These are phyloP conservation scores for Rhodeus uyekii DNA, from an alignment of 2,797 vertebrate genomes.

Conservation along the genomic window DNA sequence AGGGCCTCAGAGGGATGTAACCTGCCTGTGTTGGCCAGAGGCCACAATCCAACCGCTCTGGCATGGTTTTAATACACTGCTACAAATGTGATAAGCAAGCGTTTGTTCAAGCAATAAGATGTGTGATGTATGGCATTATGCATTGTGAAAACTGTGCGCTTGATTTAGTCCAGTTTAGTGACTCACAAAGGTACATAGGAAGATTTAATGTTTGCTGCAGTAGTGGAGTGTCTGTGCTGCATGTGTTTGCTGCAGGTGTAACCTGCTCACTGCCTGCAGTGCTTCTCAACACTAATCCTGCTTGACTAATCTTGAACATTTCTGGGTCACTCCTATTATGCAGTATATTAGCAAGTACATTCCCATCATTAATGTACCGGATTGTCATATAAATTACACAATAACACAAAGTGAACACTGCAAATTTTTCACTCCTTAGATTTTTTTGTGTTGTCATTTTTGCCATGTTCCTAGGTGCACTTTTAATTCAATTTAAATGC, in stretches of 20 bases:
- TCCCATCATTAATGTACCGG: background rate
- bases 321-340: constrained; percentile 59
- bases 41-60: constrained; percentile 47
- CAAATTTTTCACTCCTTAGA: background rate
- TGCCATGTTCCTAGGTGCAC: too few species aligned
- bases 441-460: too few species aligned
- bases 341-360: background rate
- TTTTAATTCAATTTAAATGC: too few species aligned
- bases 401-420: too few species aligned
- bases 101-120: constrained; percentile 27
- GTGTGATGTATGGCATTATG: constrained; percentile 3
- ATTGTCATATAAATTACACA: background rate
- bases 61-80: constrained; percentile 52
- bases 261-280: constrained; percentile 68
- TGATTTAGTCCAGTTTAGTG: constrained; percentile 1
- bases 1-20: constrained; percentile 51
- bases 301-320: constrained; percentile 72
- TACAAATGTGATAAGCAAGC: constrained; percentile 31
- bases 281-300: constrained; percentile 62
- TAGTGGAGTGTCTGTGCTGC: constrained; percentile 58
- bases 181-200: background rate
- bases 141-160: background rate
- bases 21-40: constrained; percentile 54
- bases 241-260: constrained; percentile 73
- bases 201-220: constrained; percentile 67